Evolutionary conservation across 2,888 invertebrate species (phyloP).

Genomic region (Arctia plantaginis): DNA sequence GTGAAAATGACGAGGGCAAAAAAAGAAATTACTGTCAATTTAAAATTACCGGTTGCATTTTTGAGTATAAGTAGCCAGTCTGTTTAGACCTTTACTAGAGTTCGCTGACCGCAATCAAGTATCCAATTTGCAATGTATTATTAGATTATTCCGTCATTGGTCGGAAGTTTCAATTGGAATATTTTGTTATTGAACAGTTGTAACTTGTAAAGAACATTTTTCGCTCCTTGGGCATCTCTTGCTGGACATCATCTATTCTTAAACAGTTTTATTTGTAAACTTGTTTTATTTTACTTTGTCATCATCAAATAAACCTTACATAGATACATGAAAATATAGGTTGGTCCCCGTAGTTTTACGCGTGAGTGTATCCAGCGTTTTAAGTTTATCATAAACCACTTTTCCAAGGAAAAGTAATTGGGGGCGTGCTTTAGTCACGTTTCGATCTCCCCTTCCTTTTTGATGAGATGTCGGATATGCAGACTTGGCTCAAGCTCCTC

Average conservation of each 20-base stretch:
- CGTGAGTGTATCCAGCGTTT: background rate
- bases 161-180: conserved; percentile 20
- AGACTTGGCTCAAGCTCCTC: background rate
- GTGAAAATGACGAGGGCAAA: background rate
- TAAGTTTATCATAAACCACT: background rate
- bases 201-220: background rate
- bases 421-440: background rate
- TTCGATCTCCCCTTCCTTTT: background rate
- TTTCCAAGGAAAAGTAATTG: background rate
- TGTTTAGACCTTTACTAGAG: conserved; percentile 1
- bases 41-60: background rate
- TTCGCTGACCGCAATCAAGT: conserved; percentile 16
- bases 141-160: conserved; percentile 29
- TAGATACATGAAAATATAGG: background rate
- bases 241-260: background rate
- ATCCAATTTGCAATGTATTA: conserved; percentile 27
- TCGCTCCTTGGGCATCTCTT: background rate
- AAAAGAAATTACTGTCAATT: background rate
- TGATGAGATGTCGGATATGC: background rate
- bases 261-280: background rate
- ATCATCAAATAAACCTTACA: no score
- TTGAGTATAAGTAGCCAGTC: conserved; percentile 1
- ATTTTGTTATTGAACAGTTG: conserved; percentile 8
- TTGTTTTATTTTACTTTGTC: background rate
- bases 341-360: background rate